Base-by-base conservation (phyloP, 1,140 invertebrate genomes). In the Heliothis virescens region DNA sequence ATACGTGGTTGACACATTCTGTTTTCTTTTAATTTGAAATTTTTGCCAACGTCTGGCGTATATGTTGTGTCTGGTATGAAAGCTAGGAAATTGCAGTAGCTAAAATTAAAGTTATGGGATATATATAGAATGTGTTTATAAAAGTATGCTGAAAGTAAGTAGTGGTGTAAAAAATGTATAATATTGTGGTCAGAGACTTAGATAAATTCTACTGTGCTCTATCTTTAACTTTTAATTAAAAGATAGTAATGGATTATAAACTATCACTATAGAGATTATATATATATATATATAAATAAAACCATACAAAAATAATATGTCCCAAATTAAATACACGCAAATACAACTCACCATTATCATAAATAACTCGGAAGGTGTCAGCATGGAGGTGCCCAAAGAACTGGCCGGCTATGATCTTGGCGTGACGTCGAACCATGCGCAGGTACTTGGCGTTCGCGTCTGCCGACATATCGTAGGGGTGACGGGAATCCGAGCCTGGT, bases 311-410 rank as follows among this genome's bases (percentile, higher is more conserved):
- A 26, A n/a, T n/a, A n/a, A n/a, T n/a, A 1, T 26, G 21, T 26
- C 21, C 21, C 21, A 26, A 26, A 26, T 2, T 26, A 26, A 26
- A 26, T 26, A 2, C 21, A 26, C 1, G 21, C 2, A 26, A 26
- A 26, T 26, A 26, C 21, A 0, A 82, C 83, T 81, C 62, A 94
- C 93, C 93, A 86, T 94, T 91, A 74, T 94, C 93, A 65, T 94
- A 94, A 34, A 98, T 96, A 48, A 98, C 95, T 9, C 98, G 95
- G 90, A 99, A 99, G 0, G 98, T 97, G 91, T 99, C 98, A 13
- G 97, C 98, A 93, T 99, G 98, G 79, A 98, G 96, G 90, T 99
- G 98, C 2, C 98, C 98, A 87, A 98, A 99, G 94, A 99, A 98
- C 93, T 99, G 98, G 41, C 98, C 98, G 11, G 97, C 96, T 79